Evolutionary conservation across 2,113 vertebrate species (phyloP).

Genomic region (Podiceps cristatus): DNA sequence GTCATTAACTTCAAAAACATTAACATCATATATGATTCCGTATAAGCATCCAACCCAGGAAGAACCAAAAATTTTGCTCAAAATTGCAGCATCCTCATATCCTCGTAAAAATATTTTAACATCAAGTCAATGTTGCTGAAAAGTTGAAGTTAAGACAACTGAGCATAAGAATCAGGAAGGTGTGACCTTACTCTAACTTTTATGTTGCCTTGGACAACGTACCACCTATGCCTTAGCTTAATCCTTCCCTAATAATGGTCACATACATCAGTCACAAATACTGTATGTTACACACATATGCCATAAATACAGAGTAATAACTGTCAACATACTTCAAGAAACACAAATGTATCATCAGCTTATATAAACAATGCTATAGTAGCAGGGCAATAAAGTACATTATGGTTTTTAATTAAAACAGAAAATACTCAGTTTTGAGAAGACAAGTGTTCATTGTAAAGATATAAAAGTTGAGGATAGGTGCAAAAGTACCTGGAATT

Average conservation of each 20-base stretch:
- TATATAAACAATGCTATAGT: background rate
- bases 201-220: background rate
- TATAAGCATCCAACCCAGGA: background rate
- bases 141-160: background rate
- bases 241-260: background rate
- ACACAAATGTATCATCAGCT: background rate
- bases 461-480: background rate
- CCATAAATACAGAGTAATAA: background rate
- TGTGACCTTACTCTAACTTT: background rate
- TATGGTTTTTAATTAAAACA: background rate
- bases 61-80: background rate
- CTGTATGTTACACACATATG: background rate
- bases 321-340: background rate
- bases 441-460: background rate
- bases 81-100: background rate
- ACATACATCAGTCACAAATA: background rate
- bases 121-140: background rate
- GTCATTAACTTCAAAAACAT: constrained; percentile 51
- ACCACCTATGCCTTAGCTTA: background rate
- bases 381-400: background rate
- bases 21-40: background rate
- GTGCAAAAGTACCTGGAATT: background rate
- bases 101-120: background rate
- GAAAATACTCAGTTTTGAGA: background rate
- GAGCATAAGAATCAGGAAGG: background rate